Percentiles rank a stretch among this genome's conserved stretches.
phyloP scores from a whole-genome alignment of 2,797 vertebrate species.

The Gymnopithys bicolor region DNA sequence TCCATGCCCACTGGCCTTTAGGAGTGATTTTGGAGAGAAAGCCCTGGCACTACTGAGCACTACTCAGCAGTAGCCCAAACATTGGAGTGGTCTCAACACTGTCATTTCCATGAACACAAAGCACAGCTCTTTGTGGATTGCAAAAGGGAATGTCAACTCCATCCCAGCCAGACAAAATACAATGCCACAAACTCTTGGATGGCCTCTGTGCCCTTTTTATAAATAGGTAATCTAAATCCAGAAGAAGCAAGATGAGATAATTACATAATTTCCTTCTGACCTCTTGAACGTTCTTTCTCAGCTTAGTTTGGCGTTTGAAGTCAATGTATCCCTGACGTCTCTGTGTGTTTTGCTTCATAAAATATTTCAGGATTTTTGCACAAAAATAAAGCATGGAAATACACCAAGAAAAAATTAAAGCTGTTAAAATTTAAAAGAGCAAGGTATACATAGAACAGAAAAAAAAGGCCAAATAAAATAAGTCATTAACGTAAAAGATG shows the following conservation, averaged over 20 bases:
- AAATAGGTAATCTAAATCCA: background rate
- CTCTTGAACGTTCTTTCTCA: background rate
- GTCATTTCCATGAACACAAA: background rate
- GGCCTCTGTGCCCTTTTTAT: background rate
- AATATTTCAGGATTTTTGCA: background rate
- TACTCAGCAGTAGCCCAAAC: background rate
- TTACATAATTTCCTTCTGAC: background rate
- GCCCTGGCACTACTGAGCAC: background rate
- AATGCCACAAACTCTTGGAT: background rate
- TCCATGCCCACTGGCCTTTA: background rate
- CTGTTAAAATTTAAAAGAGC: background rate
- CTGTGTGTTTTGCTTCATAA: background rate
- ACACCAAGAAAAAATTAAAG: background rate
- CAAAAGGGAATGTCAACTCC: background rate
- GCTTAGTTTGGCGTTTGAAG: background rate
- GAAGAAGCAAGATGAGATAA: background rate
- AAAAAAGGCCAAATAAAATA: background rate
- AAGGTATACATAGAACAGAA: background rate
- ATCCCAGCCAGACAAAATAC: background rate
- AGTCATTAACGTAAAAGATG: background rate
- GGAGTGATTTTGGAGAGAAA: background rate
- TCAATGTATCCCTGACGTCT: background rate
- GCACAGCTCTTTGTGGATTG: background rate
- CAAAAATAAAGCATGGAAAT: background rate
- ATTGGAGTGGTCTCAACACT: accelerated